Conservation (phyloP, 2,113 vertebrate genomes). For the Pterocles burchelli region DNA sequence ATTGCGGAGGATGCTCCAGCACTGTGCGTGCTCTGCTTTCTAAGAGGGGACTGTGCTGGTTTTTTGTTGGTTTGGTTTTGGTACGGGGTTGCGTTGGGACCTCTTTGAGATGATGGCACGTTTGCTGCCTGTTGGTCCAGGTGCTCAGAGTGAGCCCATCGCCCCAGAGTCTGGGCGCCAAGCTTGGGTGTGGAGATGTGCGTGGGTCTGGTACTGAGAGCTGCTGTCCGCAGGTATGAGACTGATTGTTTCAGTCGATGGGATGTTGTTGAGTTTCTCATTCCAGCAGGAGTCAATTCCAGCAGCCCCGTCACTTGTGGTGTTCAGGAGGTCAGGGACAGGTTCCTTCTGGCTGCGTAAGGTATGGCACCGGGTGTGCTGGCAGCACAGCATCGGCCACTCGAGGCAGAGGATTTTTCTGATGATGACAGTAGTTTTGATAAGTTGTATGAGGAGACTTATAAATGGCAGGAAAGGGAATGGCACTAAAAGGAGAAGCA, state of each 20-base stretch:
- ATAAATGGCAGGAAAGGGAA: neutral
- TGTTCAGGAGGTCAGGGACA: neutral
- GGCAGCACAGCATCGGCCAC: accelerated
- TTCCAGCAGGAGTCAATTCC: neutral
- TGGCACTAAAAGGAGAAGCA: neutral
- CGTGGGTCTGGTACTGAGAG: neutral
- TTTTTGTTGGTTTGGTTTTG: neutral
- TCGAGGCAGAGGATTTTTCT: neutral
- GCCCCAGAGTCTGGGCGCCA: accelerated
- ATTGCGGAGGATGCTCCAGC: neutral
- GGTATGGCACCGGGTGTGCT: neutral
- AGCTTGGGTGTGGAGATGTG: neutral
- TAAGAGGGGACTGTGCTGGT: neutral
- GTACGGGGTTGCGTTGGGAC: accelerated
- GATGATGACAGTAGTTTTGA: neutral
- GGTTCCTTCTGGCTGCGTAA: neutral
- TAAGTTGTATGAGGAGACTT: neutral
- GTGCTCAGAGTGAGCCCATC: neutral
- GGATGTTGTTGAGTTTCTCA: neutral
- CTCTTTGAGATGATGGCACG: neutral
- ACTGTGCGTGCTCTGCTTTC: neutral
- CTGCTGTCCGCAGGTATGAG: accelerated
- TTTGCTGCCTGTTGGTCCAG: neutral
- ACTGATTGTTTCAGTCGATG: neutral
- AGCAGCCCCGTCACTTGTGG: neutral